Base-by-base conservation (phyloP, 1,140 invertebrate genomes). In the Drosophila tani region DNA sequence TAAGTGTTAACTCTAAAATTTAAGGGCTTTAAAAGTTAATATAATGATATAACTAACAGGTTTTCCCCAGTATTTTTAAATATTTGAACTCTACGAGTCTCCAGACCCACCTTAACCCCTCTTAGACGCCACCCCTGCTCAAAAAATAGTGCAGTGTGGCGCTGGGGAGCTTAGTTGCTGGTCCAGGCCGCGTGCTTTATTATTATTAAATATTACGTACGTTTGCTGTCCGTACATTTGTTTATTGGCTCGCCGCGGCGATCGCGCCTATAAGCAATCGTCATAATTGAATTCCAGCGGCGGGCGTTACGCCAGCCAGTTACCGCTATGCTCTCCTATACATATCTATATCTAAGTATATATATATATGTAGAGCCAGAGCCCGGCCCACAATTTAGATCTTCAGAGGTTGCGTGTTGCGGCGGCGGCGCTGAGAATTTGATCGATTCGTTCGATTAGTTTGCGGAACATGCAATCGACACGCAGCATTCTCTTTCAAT, bases 391-490 rank as follows among this genome's bases (percentile, higher is more conserved):
- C 53, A 56, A 41, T 40, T 56, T 15, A 40, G 57, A 46, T 76
- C 32, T 55, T 55, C 45, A 5, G 67, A 64, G 75, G 80, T 91
- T 91, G 87, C 87, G 87, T 91, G 87, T 82, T 81, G 66, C 58
- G 51, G 14, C 40, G 40, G 56, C 59, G 63, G 69, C 60, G 79
- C 83, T 81, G 81, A 77, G 81, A 84, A 91, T 90, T 91, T 91
- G 87, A 91, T 91, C 87, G 88, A 91, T 91, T 91, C 84, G 83
- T 91, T 91, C 88, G 87, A 91, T 91, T 91, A 91, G 81, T 82
- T 85, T 66, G 86, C 85, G 85, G 85, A 78, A 85, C 85, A 88
- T 90, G 85, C 85, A 90, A 90, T 90, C 85, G 85, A 90, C 85
- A 90, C 85, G 85, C 85, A 90, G 81, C 86, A 84, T 82, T 90